A percentile compares a stretch with the other conserved stretches of the same genome.
Evolutionary conservation across 1,140 invertebrate genomes (phyloP).

Genomic region (Alviniconcha marisindica): DNA sequence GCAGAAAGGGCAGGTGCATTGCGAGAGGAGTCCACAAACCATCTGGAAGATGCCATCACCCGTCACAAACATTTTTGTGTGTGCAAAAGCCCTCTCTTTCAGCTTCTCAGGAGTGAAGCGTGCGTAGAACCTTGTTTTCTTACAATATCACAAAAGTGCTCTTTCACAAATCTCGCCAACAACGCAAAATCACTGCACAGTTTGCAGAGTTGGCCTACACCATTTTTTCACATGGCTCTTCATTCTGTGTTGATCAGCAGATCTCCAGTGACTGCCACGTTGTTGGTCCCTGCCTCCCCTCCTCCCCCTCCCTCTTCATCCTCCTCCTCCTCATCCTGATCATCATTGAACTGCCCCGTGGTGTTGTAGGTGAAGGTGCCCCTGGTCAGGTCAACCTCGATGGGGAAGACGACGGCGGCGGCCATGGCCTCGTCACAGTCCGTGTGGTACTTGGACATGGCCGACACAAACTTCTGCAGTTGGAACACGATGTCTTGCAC

Average conservation of each 20-base stretch:
- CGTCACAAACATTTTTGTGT: not conserved
- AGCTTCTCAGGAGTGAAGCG: not conserved
- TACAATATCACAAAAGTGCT: too few relatives aligned
- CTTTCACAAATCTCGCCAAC: too few relatives aligned
- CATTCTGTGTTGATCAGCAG: conserved; percentile 69
- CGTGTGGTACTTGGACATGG: conserved; percentile 86
- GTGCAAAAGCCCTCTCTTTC: not conserved
- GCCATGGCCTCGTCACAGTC: conserved; percentile 82
- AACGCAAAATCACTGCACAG: too few relatives aligned
- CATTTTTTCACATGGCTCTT: not conserved
- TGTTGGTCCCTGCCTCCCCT: conserved; percentile 1
- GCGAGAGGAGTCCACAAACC: too few relatives aligned
- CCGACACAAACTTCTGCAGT: conserved; percentile 86
- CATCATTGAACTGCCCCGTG: conserved; percentile 72
- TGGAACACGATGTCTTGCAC: conserved; percentile 95
- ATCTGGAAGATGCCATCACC: not conserved
- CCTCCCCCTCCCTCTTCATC: conserved; percentile 58
- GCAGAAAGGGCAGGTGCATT: too few relatives aligned
- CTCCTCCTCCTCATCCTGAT: conserved; percentile 71
- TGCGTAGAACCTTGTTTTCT: too few relatives aligned
- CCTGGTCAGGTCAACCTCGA: conserved; percentile 95
- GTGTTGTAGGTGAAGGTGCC: conserved; percentile 85
- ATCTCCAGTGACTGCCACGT: conserved; percentile 49
- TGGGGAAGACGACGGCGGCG: conserved; percentile 90
- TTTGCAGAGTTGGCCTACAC: not conserved